Conservation (phyloP, 37 sponge, comb jelly and placozoan species). For the Agelas oroides region DNA sequence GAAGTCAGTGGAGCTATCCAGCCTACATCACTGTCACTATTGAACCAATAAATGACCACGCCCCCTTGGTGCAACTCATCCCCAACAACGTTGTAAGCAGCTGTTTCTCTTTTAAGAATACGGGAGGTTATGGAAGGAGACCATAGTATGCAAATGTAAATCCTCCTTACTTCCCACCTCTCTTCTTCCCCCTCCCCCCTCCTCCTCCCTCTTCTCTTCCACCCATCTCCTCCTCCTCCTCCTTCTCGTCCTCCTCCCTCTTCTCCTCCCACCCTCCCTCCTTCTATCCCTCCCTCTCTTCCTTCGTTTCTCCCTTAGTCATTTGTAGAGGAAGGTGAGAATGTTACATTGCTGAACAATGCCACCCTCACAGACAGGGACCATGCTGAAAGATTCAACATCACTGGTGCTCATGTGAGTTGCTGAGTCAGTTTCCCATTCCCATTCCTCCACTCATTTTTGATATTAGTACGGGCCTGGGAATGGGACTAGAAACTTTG, state of each 20-base stretch:
- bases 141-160: not conserved
- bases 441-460: too few relatives aligned
- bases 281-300: not conserved
- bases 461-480: too few relatives aligned
- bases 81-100: not conserved
- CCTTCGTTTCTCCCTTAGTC: not conserved
- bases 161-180: too few relatives aligned
- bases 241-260: too few relatives aligned
- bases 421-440: too few relatives aligned
- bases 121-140: too few relatives aligned
- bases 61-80: constrained; percentile 19
- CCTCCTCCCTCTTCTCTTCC: too few relatives aligned
- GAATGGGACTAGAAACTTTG: too few relatives aligned
- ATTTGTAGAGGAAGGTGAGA: constrained; percentile 35
- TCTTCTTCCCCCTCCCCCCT: too few relatives aligned
- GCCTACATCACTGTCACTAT: constrained; percentile 47
- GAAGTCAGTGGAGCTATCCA: constrained; percentile 37
- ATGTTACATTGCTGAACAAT: constrained; percentile 25
- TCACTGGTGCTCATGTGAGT: constrained; percentile 42
- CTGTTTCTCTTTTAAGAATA: not conserved
- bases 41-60: constrained; percentile 56
- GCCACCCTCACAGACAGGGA: constrained; percentile 42
- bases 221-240: too few relatives aligned
- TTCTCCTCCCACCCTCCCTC: not conserved
- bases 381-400: constrained; percentile 34